These are phyloP conservation scores for Probaryconus sp. DNA, from an alignment of 1,140 invertebrate genomes.

Conservation along the genomic window DNA sequence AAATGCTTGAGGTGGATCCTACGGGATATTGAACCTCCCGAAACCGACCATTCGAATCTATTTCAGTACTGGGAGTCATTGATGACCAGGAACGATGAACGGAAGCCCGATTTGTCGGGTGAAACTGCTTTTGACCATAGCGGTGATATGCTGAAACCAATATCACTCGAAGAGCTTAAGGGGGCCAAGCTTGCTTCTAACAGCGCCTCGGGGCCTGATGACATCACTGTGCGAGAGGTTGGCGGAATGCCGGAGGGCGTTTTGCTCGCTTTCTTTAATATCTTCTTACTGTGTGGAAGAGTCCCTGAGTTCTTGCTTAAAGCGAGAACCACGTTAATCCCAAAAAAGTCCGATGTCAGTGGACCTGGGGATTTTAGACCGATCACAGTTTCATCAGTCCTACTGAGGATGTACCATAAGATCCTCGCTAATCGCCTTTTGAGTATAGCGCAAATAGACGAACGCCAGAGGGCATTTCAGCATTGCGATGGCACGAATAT, in stretches of 20 bases:
- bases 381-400: conserved; percentile 70
- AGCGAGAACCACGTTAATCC: conserved; percentile 49
- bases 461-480: not conserved
- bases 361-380: conserved; percentile 58
- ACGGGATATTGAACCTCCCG: not conserved
- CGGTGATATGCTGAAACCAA: not conserved
- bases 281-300: conserved; percentile 8
- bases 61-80: conserved; percentile 8
- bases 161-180: not conserved
- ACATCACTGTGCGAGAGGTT: not conserved
- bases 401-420: not conserved
- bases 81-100: not conserved
- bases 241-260: not conserved
- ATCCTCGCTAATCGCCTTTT: conserved; percentile 2
- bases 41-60: not conserved
- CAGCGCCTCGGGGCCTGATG: conserved; percentile 30
- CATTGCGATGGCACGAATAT: conserved; percentile 7
- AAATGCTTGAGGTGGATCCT: conserved; percentile 9
- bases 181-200: not conserved
- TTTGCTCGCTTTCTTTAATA: conserved; percentile 10
- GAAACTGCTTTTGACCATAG: not conserved
- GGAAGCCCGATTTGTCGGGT: not conserved
- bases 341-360: conserved; percentile 31
- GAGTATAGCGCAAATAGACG: not conserved
- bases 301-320: conserved; percentile 2